Conservation (phyloP, 1,140 invertebrate genomes). For the honey bee (Apis mellifera) region Amel_HAv3.1 CM009935.2:2486001-2486500, state of each 20-base stretch:
- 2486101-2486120: slow-evolving; percentile 12
- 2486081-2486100: slow-evolving; percentile 27
- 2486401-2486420: neutral
- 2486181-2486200: slow-evolving; percentile 6
- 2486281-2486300: slow-evolving; percentile 65
- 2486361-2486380: slow-evolving; percentile 19
- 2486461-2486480: too few relatives aligned
- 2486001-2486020: too few relatives aligned
- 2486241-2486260: slow-evolving; percentile 59
- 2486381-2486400: slow-evolving; percentile 18
- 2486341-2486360: neutral
- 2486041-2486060: slow-evolving; percentile 13
- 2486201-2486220: neutral
- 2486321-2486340: neutral
- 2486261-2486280: slow-evolving; percentile 47
- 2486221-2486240: slow-evolving; percentile 55
- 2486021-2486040: neutral
- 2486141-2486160: slow-evolving; percentile 61
- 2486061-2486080: slow-evolving; percentile 31
- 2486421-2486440: neutral
- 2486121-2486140: slow-evolving; percentile 44
- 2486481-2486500: neutral
- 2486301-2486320: slow-evolving; percentile 8
- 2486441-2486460: neutral
- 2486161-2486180: slow-evolving; percentile 23